These are phyloP conservation scores for Pogona vitticeps DNA, from an alignment of 2,113 vertebrate species.

Conservation along the genomic window DNA sequence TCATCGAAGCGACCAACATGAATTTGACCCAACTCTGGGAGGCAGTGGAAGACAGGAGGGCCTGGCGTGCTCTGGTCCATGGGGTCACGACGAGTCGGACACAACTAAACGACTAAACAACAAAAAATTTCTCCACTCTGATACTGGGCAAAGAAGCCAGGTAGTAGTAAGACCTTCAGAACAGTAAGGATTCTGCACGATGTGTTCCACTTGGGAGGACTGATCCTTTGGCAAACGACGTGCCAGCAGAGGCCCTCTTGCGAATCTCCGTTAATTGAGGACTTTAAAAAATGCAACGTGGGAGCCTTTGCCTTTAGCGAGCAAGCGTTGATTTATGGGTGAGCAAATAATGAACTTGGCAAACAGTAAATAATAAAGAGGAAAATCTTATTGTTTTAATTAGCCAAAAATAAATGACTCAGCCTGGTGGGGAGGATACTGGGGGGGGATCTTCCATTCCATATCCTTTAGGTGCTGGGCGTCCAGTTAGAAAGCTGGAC, in stretches of 20 bases:
- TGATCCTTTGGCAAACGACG: neutral
- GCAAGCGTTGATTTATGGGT: slow-evolving; percentile 70
- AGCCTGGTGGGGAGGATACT: slow-evolving; percentile 47
- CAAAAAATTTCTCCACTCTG: too few species aligned
- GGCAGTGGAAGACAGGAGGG: too few species aligned
- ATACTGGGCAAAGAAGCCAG: too few species aligned
- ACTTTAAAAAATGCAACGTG: slow-evolving; percentile 14
- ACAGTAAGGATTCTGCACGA: too few species aligned
- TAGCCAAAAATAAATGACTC: slow-evolving; percentile 76
- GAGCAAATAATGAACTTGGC: slow-evolving; percentile 74
- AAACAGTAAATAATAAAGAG: slow-evolving; percentile 76
- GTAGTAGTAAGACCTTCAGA: too few species aligned
- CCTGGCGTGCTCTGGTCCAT: too few species aligned
- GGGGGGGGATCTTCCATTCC: slow-evolving; percentile 26
- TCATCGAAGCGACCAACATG: too few species aligned
- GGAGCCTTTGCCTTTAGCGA: slow-evolving; percentile 51
- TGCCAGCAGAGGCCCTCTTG: neutral
- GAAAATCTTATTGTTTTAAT: slow-evolving; percentile 77
- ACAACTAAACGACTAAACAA: too few species aligned
- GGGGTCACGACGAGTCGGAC: too few species aligned
- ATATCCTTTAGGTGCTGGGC: slow-evolving; percentile 16
- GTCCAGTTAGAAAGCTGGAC: neutral
- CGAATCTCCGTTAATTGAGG: slow-evolving; percentile 34
- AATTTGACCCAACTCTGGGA: too few species aligned
- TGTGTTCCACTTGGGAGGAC: neutral